Base-by-base conservation (phyloP, 1,140 invertebrate genomes). In the Trypoxylus dichotomus region DNA sequence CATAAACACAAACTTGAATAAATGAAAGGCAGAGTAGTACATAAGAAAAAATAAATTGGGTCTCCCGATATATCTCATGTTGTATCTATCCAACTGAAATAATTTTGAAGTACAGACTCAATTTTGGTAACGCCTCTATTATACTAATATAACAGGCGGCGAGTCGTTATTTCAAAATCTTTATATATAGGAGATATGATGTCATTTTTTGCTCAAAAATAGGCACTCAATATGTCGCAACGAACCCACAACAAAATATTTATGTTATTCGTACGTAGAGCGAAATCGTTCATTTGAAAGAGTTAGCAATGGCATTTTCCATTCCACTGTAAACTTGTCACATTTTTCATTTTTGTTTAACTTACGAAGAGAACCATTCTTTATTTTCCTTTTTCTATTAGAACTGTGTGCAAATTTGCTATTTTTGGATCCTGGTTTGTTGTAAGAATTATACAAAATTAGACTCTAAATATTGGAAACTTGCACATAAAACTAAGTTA, bases 331-430 rank as follows among this genome's bases (percentile, higher is more conserved):
- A 68, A 68, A 68, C 60, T 68, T 68, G 60, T 68, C 60, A 68
- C 24, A 68, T 63, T 27, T 63, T 29, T 68, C 21, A 25, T 68
- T 68, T 68, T 68, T 27, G 60, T 24, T 24, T 24, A 68, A 68
- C 60, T 24, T 68, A 27, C 21, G 27, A 10, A 68, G 11, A 24
- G 60, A 24, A 68, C 0, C 19, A 68, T 68, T 24, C 60, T 68
- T 68, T 68, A 68, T 68, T 24, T 68, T 68, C 13, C 24, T 63
- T 63, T 27, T 68, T 68, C 27, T 27, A 25, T 25, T 68, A 24
- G 60, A 24, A 27, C 60, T 68, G 60, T 29, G 60, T 68, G 60
- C 60, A 68, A 68, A 68, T 10, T 68, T 29, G 60, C 60, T 68
- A 68, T 68, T 68, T 68, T 27, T 29, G 60, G 27, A 27, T 21